Conservation (phyloP, 2,113 vertebrate genomes). For the Argyrosomus japonicus region DNA sequence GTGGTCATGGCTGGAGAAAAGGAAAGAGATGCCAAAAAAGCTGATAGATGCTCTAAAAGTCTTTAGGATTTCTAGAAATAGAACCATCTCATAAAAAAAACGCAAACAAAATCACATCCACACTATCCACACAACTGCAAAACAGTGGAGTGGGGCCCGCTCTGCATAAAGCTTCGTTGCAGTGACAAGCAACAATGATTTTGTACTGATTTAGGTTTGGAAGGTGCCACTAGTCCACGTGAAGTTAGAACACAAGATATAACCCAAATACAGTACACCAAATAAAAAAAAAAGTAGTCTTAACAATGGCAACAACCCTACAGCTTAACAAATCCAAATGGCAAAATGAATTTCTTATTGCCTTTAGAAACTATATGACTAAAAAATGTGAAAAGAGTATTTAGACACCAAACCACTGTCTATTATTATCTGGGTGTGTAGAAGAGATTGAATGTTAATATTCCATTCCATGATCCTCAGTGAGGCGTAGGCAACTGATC, state of each 20-base stretch:
- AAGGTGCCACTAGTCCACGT: no score
- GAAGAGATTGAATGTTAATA: conserved; percentile 6
- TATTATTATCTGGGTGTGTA: conserved; percentile 3
- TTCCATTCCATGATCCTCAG: background rate
- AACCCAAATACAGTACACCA: no score
- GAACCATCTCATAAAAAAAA: no score
- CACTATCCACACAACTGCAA: no score
- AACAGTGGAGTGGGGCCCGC: no score
- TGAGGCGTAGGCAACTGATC: conserved; percentile 22
- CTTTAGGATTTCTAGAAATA: background rate
- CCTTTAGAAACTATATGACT: background rate
- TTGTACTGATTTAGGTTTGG: no score
- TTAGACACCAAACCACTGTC: background rate
- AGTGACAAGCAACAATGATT: no score
- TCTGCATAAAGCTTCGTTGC: no score
- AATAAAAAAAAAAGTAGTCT: no score
- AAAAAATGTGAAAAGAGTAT: background rate
- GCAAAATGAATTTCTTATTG: background rate
- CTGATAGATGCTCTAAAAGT: background rate
- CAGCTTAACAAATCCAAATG: background rate
- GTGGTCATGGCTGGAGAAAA: no score
- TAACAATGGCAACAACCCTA: background rate
- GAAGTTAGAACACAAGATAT: no score
- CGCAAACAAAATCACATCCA: no score
- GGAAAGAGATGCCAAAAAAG: background rate